Conservation (phyloP, 2,113 vertebrate genomes). For the Fulmarus glacialis region DNA sequence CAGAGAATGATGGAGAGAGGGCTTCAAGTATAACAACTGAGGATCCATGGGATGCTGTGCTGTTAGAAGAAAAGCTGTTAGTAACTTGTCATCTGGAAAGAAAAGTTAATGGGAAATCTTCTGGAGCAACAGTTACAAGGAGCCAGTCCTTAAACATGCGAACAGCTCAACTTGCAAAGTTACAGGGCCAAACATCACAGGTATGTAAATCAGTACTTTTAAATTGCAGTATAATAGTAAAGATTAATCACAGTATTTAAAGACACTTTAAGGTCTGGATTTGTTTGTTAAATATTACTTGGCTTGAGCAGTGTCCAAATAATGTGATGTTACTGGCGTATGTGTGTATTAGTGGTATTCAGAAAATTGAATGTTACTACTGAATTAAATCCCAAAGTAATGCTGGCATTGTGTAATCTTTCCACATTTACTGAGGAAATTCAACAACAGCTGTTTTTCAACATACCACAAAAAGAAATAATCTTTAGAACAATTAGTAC, state of each 20-base stretch:
- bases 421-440: not conserved
- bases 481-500: not conserved
- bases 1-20: conserved; percentile 31
- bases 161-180: conserved; percentile 72
- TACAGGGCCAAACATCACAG: conserved; percentile 81
- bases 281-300: not conserved
- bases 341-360: not conserved
- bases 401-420: not conserved
- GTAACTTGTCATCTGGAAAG: conserved; percentile 68
- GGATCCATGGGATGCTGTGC: conserved; percentile 97
- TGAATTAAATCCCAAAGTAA: not conserved
- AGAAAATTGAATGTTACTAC: not conserved
- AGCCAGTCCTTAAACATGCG: conserved; percentile 90
- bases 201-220: conserved; percentile 66
- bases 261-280: not conserved
- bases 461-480: not conserved
- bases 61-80: conserved; percentile 83
- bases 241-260: not conserved
- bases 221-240: not conserved
- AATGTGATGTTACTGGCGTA: not conserved
- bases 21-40: conserved; percentile 69
- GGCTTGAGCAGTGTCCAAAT: not conserved
- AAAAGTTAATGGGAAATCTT: conserved; percentile 80
- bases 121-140: conserved; percentile 84
- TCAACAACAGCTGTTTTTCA: not conserved